Evolutionary conservation across 2,888 invertebrate genomes (phyloP).

Genomic region (Cephonodes hylas): DNA sequence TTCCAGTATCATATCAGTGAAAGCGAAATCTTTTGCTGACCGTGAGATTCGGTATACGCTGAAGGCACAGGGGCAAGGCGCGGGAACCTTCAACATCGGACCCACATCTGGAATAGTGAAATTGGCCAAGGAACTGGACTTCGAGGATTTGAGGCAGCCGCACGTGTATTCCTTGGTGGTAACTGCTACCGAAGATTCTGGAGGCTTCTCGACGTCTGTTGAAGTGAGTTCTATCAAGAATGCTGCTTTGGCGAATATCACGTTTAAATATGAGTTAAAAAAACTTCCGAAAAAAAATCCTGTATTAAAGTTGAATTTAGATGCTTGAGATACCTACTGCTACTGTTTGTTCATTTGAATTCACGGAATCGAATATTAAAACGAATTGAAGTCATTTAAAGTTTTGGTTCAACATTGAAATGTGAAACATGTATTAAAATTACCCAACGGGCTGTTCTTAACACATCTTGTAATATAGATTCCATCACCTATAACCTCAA

Average conservation of each 20-base stretch:
- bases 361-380: too few species aligned
- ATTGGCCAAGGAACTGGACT: conserved; percentile 96
- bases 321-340: too few species aligned
- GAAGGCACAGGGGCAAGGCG: conserved; percentile 96
- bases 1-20: conserved; percentile 96
- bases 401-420: too few species aligned
- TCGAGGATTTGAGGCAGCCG: conserved; percentile 96
- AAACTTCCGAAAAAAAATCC: too few species aligned
- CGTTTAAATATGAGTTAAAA: too few species aligned
- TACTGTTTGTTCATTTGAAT: too few species aligned
- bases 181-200: conserved; percentile 98
- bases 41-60: conserved; percentile 97
- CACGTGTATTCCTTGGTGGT: conserved; percentile 96
- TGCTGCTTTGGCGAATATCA: too few species aligned
- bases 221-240: conserved; percentile 81
- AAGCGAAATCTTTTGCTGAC: conserved; percentile 98
- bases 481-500: not conserved
- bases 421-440: too few species aligned
- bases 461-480: not conserved
- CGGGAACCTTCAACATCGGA: conserved; percentile 97
- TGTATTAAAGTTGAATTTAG: too few species aligned
- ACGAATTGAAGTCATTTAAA: too few species aligned
- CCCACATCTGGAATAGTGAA: conserved; percentile 97
- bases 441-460: too few species aligned
- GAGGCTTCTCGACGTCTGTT: conserved; percentile 96